Base-by-base conservation (phyloP, 2,113 vertebrate species). In the Myocastor coypus region DNA sequence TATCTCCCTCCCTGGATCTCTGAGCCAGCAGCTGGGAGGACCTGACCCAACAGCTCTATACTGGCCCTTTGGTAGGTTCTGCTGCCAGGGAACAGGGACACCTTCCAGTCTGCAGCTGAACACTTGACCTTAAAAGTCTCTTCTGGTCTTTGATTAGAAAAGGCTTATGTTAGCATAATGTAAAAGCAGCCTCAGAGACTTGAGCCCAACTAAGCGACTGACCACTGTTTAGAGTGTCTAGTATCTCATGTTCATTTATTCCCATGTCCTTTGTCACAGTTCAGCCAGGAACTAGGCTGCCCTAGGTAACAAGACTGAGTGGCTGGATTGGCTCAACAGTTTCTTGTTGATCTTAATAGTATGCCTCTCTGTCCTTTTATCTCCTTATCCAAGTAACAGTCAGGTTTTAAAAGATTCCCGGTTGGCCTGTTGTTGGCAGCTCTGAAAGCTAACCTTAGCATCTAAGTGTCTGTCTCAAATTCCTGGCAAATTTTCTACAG, bases 71-170 rank as follows among this genome's bases (percentile, higher is more conserved):
- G 64, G 32, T 82, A 66, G 94, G 93, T 91, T 83, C 96, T 50
- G 3, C 90, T 97, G 94, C 90, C 92, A 95, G 78, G 86, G 2
- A 0, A 17, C 93, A 95, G 89, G 87, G 97, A 96, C 66, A 81
- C 96, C 97, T 97, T 91, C 88, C 92, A 98, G 50, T 77, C 97
- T 92, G 81, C 77, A 83, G 93, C 13, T 75, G 69, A 96, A 95
- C 94, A 92, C 94, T 97, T 97, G 95, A 97, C 96, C 97, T 97
- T 97, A 96, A 97, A 88, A 97, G 97, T 96, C 97, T 97, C 82
- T 96, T 97, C 96, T 97, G 89, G 91, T 97, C 96, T 98, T 96
- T 96, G 92, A 96, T 96, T 96, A 82, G 96, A 95, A 97, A 97
- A 96, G 97, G 96, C 96, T 97, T 95, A 96, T 77, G 94, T 96